These are phyloP conservation scores for Trichoplusia ni DNA, from an alignment of 1,140 invertebrate species.

Conservation along the genomic window DNA sequence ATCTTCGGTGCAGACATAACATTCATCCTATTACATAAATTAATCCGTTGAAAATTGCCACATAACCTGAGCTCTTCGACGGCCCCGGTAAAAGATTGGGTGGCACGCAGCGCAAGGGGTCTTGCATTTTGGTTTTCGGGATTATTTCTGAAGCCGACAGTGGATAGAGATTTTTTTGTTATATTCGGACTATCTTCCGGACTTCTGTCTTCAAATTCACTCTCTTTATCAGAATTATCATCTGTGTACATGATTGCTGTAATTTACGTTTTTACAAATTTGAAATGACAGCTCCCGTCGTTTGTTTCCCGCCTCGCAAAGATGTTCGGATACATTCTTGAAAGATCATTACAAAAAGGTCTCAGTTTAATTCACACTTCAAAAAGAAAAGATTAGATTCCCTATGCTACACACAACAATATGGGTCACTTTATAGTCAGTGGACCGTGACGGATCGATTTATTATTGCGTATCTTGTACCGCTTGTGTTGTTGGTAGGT, in stretches of 20 bases:
- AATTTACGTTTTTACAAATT: constrained; percentile 34
- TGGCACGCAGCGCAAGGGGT: constrained; percentile 67
- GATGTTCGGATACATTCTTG: background rate
- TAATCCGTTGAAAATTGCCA: constrained; percentile 67
- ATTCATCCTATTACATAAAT: constrained; percentile 57
- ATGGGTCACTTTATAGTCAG: constrained; percentile 24
- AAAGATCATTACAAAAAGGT: no score
- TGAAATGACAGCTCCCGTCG: constrained; percentile 42
- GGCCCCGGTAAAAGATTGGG: constrained; percentile 77
- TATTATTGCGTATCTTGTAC: constrained; percentile 28
- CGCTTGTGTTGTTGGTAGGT: constrained; percentile 27
- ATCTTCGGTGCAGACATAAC: constrained; percentile 48
- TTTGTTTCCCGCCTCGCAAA: constrained; percentile 44
- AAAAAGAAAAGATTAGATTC: no score
- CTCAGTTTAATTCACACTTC: no score
- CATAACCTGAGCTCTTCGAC: constrained; percentile 70
- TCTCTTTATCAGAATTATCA: constrained; percentile 70
- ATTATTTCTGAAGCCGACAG: constrained; percentile 66
- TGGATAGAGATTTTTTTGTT: constrained; percentile 71
- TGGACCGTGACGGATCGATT: constrained; percentile 34
- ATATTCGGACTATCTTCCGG: constrained; percentile 60
- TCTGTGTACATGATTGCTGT: constrained; percentile 63
- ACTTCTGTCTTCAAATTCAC: constrained; percentile 63
- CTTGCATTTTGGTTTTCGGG: constrained; percentile 60
- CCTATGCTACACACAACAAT: no score